Conservation (phyloP, 2,113 vertebrate species). For the Atherinomorus stipes region DNA sequence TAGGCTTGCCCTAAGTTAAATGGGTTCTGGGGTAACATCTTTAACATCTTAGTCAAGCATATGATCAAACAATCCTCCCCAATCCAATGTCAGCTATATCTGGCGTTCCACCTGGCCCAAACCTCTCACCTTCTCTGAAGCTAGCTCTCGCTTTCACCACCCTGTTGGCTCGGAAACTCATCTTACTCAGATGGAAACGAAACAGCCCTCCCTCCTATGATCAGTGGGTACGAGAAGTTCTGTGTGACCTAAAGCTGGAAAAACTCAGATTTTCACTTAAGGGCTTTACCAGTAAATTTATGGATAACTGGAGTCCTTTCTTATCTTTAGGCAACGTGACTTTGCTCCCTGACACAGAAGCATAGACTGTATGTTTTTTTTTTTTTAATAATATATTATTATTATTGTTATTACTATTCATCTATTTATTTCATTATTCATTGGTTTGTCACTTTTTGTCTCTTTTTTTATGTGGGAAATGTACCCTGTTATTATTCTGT, state of each 20-base stretch:
- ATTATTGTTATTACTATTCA: too few species aligned
- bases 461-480: too few species aligned
- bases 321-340: not conserved
- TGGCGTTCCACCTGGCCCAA: not conserved
- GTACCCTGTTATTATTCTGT: too few species aligned
- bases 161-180: not conserved
- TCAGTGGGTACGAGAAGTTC: not conserved
- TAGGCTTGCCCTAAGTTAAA: not conserved
- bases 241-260: not conserved
- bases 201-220: not conserved
- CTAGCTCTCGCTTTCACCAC: not conserved
- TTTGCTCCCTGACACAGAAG: not conserved
- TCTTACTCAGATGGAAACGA: not conserved
- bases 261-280: too few species aligned
- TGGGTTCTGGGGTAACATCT: not conserved
- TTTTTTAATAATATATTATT: too few species aligned
- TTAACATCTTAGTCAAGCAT: not conserved
- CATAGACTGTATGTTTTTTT: not conserved
- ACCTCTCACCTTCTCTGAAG: not conserved
- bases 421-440: too few species aligned
- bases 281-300: not conserved
- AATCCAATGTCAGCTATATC: not conserved
- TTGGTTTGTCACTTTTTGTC: too few species aligned
- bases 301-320: not conserved
- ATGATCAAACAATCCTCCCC: not conserved